phyloP scores from a whole-genome alignment of 2,888 invertebrate species.

The Diploptera punctata region DNA sequence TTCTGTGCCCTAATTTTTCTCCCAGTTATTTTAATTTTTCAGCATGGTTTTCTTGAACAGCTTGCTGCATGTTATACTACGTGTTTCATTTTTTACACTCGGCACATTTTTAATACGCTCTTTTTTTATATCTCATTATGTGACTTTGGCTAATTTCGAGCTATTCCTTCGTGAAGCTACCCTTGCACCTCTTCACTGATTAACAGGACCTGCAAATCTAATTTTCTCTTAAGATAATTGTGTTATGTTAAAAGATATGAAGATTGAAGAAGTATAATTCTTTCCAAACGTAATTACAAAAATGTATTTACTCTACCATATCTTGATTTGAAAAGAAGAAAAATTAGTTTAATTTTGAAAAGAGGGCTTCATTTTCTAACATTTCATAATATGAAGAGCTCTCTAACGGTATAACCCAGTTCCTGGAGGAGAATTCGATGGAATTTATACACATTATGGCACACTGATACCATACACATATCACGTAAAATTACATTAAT shows the following conservation, averaged over 20 bases:
- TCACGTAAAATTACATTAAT: too few relatives aligned
- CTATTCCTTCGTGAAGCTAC: background rate
- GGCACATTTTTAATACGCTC: background rate
- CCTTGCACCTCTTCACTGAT: background rate
- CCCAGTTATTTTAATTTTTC: too few relatives aligned
- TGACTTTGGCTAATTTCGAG: background rate
- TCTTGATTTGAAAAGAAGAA: too few relatives aligned
- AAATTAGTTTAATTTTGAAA: too few relatives aligned
- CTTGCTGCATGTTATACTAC: background rate
- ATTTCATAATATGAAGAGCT: too few relatives aligned
- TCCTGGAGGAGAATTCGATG: too few relatives aligned
- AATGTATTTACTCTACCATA: too few relatives aligned
- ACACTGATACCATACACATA: too few relatives aligned
- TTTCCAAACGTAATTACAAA: too few relatives aligned
- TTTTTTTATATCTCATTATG: background rate
- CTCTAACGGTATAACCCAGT: too few relatives aligned
- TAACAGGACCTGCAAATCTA: background rate
- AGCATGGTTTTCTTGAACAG: background rate
- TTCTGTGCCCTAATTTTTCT: background rate
- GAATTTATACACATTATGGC: too few relatives aligned
- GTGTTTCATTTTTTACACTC: background rate
- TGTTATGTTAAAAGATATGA: background rate
- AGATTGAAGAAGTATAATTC: background rate
- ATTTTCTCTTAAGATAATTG: background rate
- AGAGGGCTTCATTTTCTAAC: too few relatives aligned